Base-by-base conservation (phyloP, 2,113 vertebrate genomes). In the Orthonyx spaldingii region DNA sequence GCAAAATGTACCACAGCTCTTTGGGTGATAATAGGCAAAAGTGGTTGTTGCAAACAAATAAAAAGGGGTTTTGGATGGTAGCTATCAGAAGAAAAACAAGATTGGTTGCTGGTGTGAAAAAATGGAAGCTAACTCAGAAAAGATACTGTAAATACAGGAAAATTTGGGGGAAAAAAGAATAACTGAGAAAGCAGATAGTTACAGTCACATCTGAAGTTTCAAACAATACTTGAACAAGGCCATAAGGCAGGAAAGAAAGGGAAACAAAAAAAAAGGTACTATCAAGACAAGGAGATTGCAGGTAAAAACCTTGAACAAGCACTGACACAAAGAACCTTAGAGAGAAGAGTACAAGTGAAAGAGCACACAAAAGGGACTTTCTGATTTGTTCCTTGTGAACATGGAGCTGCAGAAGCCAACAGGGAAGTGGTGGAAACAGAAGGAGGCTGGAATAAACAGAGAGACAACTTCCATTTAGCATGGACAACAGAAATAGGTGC, bases 181-280 rank as follows among this genome's bases (percentile, higher is more conserved):
- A n/a, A n/a, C n/a, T n/a, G n/a, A n/a, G n/a, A n/a, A n/a, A n/a
- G n/a, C n/a, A n/a, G n/a, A n/a, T n/a, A n/a, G n/a, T n/a, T n/a
- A n/a, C n/a, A n/a, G n/a, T n/a, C n/a, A n/a, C n/a, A n/a, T n/a
- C n/a, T 57, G 47, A 68, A 63, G 26, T 57, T 49, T 46, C 14
- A 68, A 57, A 63, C 9, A 77, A 13, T 26, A 50, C 11, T 50
- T 53, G 6, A 66, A 44, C 24, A 82, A 49, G 8, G 20, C 27
- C 9, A 5, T 6, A 28, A 4, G 42, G 23, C 10, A 80, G 32
- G 7, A 59, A 52, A 41, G 11, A 23, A 28, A 14, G 7, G 1
- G 9, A 19, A 3, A 6, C 6, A 3, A 35, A 66, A 59, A 46
- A 1, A 46, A 28, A n/a, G n/a, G 1, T 3, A 4, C 8, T 55